Base-by-base conservation (phyloP, 2,797 vertebrate species). In the Hoplostethus mediterraneus region DNA sequence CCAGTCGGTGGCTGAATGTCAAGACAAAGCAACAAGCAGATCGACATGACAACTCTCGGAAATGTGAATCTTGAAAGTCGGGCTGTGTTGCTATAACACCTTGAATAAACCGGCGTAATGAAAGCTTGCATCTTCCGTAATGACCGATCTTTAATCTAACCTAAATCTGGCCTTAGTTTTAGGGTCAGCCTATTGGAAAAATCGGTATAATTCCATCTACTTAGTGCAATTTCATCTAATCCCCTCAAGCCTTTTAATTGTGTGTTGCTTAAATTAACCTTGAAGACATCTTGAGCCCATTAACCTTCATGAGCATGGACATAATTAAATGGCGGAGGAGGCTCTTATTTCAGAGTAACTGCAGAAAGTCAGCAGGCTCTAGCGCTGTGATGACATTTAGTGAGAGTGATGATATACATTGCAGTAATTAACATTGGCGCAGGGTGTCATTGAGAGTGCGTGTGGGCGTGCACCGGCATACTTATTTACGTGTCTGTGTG, bases 1-100 rank as follows among this genome's bases (percentile, higher is more conserved):
- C 91, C 97, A 96, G 89, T 99, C 97, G 30, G 97, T 97, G 10
- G 97, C 98, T 99, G 83, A 72, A 77, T 0, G 38, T 73, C 48
- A 61, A 61, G 60, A 80, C 2, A 73, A 76, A 79, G 44, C 57
- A 63, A 75, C 28, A 75, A 33, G 13, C 14, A 58, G 16, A 53
- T 55, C n/a, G 4, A 12, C 14, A 30, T 30, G 61, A 17, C 56
- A 59, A 56, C 17, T 59, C 59, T 13, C 17, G 13, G 10, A 69
- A 55, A 58, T 0, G 0, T 60, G 21, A 31, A 6, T 53, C 36
- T 14, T 61, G 4, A 60, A 36, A 74, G 64, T 28, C 61, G 21
- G 21, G 1, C 21, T 21, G 21, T 21, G 42, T 12, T 28, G 30
- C 13, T 14, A 3, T n/a, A 38, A 31, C 31, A 70, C 57, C 67